Evolutionary conservation across 2,888 invertebrate species (phyloP).

Genomic region (Automeris io): DNA sequence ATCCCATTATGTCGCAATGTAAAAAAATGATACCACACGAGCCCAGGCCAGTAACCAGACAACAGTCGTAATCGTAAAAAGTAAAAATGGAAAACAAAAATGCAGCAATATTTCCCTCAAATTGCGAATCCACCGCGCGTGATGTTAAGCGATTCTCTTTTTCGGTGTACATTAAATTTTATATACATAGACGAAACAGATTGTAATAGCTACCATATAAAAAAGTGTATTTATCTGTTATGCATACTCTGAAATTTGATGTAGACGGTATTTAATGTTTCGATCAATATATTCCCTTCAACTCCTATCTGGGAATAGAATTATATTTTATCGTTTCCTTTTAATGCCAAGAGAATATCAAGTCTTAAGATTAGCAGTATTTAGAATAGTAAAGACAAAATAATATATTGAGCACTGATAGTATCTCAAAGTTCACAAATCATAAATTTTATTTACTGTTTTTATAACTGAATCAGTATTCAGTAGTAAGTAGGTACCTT

Average conservation of each 20-base stretch:
- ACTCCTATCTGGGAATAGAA: neutral
- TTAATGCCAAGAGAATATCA: neutral
- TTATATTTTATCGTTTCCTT: neutral
- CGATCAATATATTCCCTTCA: neutral
- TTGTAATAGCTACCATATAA: neutral
- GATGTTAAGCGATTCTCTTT: slow-evolving; percentile 28
- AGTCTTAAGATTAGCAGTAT: too few species aligned
- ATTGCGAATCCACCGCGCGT: slow-evolving; percentile 30
- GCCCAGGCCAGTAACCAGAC: slow-evolving; percentile 31
- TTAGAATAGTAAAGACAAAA: too few species aligned
- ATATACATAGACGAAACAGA: slow-evolving; percentile 1
- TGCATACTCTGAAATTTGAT: neutral
- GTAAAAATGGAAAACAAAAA: slow-evolving; percentile 46
- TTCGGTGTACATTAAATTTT: slow-evolving; percentile 23
- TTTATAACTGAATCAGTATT: too few species aligned
- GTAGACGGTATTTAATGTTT: neutral
- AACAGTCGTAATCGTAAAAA: slow-evolving; percentile 36
- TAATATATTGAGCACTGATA: too few species aligned
- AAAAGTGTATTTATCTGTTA: neutral
- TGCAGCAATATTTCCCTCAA: slow-evolving; percentile 40
- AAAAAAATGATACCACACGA: slow-evolving; percentile 17
- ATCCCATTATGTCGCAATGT: slow-evolving; percentile 24
- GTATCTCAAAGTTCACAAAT: too few species aligned
- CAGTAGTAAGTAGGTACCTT: too few species aligned
- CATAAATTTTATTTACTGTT: too few species aligned